These are phyloP conservation scores for Girardia tigrina DNA, from an alignment of 2,888 invertebrate genomes.

Conservation along the genomic window DNA sequence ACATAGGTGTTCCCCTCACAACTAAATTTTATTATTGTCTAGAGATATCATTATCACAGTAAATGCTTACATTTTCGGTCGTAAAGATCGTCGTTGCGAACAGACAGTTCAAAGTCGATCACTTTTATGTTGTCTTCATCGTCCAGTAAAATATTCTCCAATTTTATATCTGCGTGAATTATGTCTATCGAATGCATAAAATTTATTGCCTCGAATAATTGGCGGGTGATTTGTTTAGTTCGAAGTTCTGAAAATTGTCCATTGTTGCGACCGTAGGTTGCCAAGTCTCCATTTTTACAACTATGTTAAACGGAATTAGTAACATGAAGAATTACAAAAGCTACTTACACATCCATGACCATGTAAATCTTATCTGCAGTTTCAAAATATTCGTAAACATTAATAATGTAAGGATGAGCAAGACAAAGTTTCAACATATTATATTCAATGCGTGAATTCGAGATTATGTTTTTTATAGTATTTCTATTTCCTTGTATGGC, in stretches of 20 bases:
- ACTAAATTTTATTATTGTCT: too few relatives aligned
- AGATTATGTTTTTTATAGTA: too few relatives aligned
- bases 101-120: neutral
- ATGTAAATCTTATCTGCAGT: neutral
- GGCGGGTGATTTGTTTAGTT: neutral
- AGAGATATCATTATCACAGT: too few relatives aligned
- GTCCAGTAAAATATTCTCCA: constrained; percentile 13
- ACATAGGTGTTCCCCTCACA: neutral
- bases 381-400: neutral
- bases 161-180: neutral
- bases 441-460: neutral
- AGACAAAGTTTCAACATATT: neutral
- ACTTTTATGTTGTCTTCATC: neutral
- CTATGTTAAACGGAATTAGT: neutral
- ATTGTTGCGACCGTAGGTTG: too few relatives aligned
- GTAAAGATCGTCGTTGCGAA: neutral
- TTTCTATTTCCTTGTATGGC: too few relatives aligned
- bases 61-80: neutral
- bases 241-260: neutral
- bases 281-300: neutral
- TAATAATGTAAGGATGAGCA: neutral
- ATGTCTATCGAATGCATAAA: neutral
- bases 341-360: neutral
- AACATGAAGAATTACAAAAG: too few relatives aligned
- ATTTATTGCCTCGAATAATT: neutral